These are phyloP conservation scores for Hiodon alosoides DNA, from an alignment of 2,113 vertebrate genomes.

Conservation along the genomic window DNA sequence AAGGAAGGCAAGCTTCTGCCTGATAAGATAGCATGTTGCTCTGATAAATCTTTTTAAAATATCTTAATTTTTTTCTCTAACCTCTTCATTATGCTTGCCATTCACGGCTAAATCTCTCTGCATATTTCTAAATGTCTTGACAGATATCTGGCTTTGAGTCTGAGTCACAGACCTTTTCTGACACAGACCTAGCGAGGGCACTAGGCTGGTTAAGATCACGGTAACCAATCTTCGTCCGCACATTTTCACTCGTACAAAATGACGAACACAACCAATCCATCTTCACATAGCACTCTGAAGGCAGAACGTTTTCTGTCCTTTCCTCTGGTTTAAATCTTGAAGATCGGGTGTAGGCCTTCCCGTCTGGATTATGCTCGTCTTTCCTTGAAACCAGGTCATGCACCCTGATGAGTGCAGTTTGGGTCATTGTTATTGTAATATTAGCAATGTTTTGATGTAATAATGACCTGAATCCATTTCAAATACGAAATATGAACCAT, in stretches of 20 bases:
- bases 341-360: background rate
- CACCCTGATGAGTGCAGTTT: too few relatives aligned
- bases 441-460: too few relatives aligned
- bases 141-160: background rate
- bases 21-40: background rate
- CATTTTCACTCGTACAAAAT: background rate
- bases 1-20: background rate
- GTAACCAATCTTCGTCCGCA: background rate
- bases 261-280: conserved; percentile 4
- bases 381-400: too few relatives aligned
- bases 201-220: background rate
- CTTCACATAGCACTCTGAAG: background rate
- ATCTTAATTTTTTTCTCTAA: background rate
- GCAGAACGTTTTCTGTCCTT: background rate
- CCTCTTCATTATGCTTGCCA: background rate
- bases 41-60: background rate
- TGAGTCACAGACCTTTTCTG: background rate
- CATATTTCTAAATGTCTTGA: background rate
- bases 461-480: too few relatives aligned
- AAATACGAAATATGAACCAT: too few relatives aligned
- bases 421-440: too few relatives aligned
- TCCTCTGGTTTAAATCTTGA: background rate
- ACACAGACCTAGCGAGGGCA: too few relatives aligned
- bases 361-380: too few relatives aligned
- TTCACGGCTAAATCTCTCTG: background rate